Conservation (phyloP, 2,888 invertebrate species). For the Clusia tigrina region DNA sequence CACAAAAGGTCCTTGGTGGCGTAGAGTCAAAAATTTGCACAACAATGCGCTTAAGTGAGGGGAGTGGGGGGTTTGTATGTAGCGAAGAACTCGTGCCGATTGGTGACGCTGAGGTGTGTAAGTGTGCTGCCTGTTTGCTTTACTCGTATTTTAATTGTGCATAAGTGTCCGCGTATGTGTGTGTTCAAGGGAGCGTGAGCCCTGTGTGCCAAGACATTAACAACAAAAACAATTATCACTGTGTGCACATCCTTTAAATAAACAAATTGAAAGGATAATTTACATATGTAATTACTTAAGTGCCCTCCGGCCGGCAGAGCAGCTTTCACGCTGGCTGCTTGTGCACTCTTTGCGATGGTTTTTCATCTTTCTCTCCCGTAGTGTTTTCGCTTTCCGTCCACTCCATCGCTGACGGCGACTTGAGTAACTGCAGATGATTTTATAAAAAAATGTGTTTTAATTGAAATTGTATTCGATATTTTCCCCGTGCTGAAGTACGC, state of each 20-base stretch:
- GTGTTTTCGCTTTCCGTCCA: no score
- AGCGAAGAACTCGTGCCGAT: background rate
- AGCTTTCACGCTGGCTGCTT: background rate
- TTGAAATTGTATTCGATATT: constrained; percentile 10
- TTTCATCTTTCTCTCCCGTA: background rate
- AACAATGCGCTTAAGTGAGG: background rate
- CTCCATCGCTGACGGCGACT: no score
- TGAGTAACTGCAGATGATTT: constrained; percentile 4
- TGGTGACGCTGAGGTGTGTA: background rate
- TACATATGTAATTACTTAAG: constrained; percentile 24
- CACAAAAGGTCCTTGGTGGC: constrained; percentile 1
- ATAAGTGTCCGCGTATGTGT: background rate
- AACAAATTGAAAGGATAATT: constrained; percentile 19
- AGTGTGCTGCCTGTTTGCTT: background rate
- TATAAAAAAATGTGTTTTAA: constrained; percentile 1
- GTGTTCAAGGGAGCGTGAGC: background rate
- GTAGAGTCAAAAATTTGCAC: background rate
- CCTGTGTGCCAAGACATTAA: background rate
- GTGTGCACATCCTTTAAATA: constrained; percentile 7
- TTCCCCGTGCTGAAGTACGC: no score
- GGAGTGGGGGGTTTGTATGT: background rate
- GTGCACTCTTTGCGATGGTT: background rate
- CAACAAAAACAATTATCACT: constrained; percentile 9
- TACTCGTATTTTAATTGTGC: background rate
- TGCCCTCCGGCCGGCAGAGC: background rate